phyloP scores from a whole-genome alignment of 2,113 vertebrate species.

The Herpetotheres cachinnans region DNA sequence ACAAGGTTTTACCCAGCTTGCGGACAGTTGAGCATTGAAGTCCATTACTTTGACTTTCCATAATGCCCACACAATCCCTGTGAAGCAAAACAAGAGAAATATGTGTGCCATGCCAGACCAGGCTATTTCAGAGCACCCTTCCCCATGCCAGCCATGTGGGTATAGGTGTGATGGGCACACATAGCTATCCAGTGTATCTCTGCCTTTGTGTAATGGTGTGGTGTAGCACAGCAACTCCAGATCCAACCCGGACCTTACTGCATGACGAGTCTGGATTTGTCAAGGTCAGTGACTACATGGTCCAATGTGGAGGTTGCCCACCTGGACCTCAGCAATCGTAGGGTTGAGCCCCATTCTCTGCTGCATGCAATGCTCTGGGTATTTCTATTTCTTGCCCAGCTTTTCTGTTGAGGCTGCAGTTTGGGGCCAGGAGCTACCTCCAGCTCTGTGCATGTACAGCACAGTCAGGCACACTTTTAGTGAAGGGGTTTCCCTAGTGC shows the following conservation, averaged over 20 bases:
- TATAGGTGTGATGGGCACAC: fast-evolving
- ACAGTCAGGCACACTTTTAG: neutral
- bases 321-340: neutral
- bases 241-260: neutral
- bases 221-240: neutral
- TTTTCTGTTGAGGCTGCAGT: fast-evolving
- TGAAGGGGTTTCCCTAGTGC: neutral
- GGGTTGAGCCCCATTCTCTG: neutral
- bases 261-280: fast-evolving
- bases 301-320: neutral
- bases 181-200: fast-evolving
- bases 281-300: fast-evolving
- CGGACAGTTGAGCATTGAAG: fast-evolving
- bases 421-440: neutral
- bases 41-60: neutral
- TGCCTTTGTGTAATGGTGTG: too few relatives aligned
- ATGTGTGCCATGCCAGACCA: too few relatives aligned
- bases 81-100: neutral
- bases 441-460: neutral
- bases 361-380: neutral
- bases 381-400: neutral
- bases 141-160: fast-evolving
- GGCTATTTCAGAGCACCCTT: neutral
- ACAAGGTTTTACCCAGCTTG: neutral
- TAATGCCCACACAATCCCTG: too few relatives aligned